phyloP scores from a whole-genome alignment of 2,797 vertebrate species.

The Otolemur crassicaudatus region DNA sequence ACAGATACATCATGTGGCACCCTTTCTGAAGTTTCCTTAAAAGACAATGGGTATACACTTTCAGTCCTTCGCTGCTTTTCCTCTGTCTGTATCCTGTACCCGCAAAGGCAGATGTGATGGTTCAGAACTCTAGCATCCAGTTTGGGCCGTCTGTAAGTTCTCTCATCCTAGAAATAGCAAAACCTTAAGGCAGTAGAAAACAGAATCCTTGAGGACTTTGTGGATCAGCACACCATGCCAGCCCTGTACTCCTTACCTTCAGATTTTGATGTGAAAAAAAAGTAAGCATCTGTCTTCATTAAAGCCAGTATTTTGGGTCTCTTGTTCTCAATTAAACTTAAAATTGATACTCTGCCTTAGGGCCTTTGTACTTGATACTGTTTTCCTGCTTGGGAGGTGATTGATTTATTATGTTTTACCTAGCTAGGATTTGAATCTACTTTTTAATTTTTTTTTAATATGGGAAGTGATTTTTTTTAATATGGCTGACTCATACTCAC shows the following conservation, averaged over 20 bases:
- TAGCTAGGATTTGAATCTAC: no score
- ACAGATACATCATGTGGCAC: not conserved
- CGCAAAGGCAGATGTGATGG: not conserved
- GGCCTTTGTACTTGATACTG: not conserved
- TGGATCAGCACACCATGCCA: not conserved
- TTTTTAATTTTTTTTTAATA: no score
- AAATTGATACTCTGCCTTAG: not conserved
- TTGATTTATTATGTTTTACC: not conserved
- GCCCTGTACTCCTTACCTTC: not conserved
- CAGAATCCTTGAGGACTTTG: not conserved
- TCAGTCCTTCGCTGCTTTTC: not conserved
- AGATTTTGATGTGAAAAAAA: not conserved
- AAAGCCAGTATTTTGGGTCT: not conserved
- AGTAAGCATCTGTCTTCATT: not conserved
- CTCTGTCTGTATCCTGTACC: not conserved
- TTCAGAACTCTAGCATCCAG: not conserved
- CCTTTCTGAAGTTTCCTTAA: not conserved
- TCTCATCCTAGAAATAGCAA: not conserved
- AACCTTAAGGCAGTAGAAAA: not conserved
- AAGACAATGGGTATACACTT: not conserved
- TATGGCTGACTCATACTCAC: not conserved
- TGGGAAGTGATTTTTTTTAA: not conserved
- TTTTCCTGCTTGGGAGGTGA: not conserved
- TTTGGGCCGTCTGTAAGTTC: not conserved
- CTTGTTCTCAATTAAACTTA: not conserved